Evolutionary conservation across 2,113 vertebrate species (phyloP), one percentile per base, ranked within the genome.

Genomic region (Heteronetta atricapilla): DNA sequence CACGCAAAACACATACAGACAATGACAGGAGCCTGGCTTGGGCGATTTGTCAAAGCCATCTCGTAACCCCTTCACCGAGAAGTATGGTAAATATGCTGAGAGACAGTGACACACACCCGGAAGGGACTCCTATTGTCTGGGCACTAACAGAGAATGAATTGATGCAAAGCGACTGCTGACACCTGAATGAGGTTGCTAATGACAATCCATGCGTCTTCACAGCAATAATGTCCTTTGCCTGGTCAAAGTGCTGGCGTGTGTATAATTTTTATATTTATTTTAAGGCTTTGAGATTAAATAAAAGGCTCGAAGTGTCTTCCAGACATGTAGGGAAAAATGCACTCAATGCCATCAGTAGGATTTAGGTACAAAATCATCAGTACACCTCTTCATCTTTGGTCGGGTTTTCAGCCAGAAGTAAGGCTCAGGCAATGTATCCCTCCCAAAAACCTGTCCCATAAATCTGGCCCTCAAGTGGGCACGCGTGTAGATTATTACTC

Each of bases 131-230:
- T 34, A 19, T 3, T 20, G 44, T 58, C 68, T 10, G 7, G 68
- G 76, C 50, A 59, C 6, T 4, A 48, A 48, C 9, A 4, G 67
- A 55, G 58, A 29, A 38, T 8, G 62, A 38, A 38, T 16, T 40
- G 74, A 96, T 74, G 50, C 13, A 28, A 72, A 40, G 88, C 7
- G 86, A 97, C 89, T 62, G 73, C 75, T 86, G 73, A 64, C 44
- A 77, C 34, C 46, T 63, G 29, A 94, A 52, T 2, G 22, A 92
- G 80, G 85, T 67, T 52, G 10, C n/a, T 34, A n/a, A 18, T 67
- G 88, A 56, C 59, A 87, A 60, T 10, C 77, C 63, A n/a, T 8
- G 48, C 16, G 28, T 66, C 77, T 66, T 44, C 79, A 75, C 73
- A 34, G 73, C 63, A 63, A 4, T 18, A 55, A 56, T 1, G 5